These are phyloP conservation scores for Polydrusus pterygomalis DNA, from an alignment of 2,888 invertebrate species.

Conservation along the genomic window DNA sequence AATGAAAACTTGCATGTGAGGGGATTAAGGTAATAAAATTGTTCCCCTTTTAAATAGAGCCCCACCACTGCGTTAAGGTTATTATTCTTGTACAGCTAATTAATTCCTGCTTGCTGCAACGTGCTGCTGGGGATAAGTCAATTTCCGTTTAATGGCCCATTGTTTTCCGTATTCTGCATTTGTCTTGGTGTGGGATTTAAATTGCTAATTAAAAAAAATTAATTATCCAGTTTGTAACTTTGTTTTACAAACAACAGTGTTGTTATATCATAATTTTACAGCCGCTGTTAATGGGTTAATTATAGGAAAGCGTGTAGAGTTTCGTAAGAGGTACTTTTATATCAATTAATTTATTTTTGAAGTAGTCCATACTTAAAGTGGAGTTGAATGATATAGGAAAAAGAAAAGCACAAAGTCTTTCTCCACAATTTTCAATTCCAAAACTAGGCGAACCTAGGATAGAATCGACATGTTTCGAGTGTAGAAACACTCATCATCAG, in stretches of 20 bases:
- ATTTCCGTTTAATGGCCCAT: slow-evolving; percentile 56
- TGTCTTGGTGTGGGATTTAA: slow-evolving; percentile 49
- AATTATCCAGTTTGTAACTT: slow-evolving; percentile 40
- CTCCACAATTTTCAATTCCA: too few species aligned
- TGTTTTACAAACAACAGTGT: slow-evolving; percentile 24
- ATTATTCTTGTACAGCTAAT: slow-evolving; percentile 68
- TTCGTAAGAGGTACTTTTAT: too few species aligned
- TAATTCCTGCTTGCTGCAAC: slow-evolving; percentile 65
- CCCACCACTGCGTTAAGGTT: slow-evolving; percentile 56
- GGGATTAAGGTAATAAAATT: slow-evolving; percentile 59
- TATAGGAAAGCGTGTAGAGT: neutral
- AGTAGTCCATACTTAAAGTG: too few species aligned
- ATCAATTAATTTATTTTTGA: too few species aligned
- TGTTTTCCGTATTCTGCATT: slow-evolving; percentile 48
- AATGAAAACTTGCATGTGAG: slow-evolving; percentile 58
- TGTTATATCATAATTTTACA: slow-evolving; percentile 24
- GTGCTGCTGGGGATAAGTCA: slow-evolving; percentile 54
- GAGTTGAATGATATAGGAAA: too few species aligned
- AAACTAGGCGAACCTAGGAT: too few species aligned
- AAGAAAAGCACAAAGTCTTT: too few species aligned
- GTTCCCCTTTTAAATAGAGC: slow-evolving; percentile 58
- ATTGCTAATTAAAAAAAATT: slow-evolving; percentile 53
- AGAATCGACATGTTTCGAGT: too few species aligned
- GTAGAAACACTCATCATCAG: too few species aligned
- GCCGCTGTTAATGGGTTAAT: slow-evolving; percentile 8